These are phyloP conservation scores for Muschampia staudingeri DNA, from an alignment of 2,888 invertebrate genomes.

Conservation along the genomic window DNA sequence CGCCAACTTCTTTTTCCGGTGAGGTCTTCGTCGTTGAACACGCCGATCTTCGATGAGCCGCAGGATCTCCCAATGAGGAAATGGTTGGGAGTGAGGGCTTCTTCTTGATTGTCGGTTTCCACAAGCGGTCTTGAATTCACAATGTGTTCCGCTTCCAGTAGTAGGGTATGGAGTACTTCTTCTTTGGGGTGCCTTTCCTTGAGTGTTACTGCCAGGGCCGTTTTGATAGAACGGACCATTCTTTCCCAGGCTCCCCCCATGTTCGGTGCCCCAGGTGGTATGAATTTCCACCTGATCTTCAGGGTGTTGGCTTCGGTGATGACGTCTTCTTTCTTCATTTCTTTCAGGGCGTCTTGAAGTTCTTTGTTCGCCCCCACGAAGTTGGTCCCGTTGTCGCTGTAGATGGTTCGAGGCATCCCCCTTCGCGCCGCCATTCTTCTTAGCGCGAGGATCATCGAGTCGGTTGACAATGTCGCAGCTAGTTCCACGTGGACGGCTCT, in stretches of 20 bases:
- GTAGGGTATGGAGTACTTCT: neutral
- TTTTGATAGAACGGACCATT: neutral
- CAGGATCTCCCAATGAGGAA: too few relatives aligned
- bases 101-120: neutral
- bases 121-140: neutral
- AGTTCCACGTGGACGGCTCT: conserved; percentile 50
- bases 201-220: neutral
- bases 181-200: neutral
- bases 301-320: neutral
- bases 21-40: too few relatives aligned
- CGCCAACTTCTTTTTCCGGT: too few relatives aligned
- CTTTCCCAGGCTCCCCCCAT: conserved; percentile 1
- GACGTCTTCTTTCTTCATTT: neutral
- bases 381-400: conserved; percentile 65
- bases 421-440: conserved; percentile 64
- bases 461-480: conserved; percentile 44
- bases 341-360: neutral
- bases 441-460: conserved; percentile 65
- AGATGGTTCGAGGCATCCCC: conserved; percentile 56
- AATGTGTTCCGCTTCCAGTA: neutral
- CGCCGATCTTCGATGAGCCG: too few relatives aligned
- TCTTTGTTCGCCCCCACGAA: conserved; percentile 61
- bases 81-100: neutral
- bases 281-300: neutral
- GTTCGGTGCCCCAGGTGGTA: conserved; percentile 3